These are phyloP conservation scores for Drosophila funebris DNA, from an alignment of 1,140 invertebrate species.

Conservation along the genomic window DNA sequence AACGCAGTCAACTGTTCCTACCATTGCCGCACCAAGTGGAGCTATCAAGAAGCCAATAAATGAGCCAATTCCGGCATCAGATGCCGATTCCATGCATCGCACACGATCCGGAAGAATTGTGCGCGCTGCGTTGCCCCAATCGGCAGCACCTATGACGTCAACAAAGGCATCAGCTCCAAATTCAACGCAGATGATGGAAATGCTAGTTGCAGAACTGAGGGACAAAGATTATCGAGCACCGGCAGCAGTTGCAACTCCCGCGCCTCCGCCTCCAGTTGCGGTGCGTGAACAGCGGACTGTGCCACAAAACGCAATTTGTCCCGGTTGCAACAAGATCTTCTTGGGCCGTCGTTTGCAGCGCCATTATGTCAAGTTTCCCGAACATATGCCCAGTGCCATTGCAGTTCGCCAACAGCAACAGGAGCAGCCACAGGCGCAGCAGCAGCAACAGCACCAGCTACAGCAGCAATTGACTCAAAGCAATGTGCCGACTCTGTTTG, in stretches of 20 bases:
- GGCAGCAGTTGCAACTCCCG: neutral
- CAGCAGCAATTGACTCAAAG: neutral
- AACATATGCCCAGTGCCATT: slow-evolving; percentile 63
- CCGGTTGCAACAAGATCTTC: slow-evolving; percentile 77
- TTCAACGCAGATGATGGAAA: slow-evolving; percentile 33
- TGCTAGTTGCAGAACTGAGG: slow-evolving; percentile 51
- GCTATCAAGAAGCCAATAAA: neutral
- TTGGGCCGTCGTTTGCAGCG: slow-evolving; percentile 71
- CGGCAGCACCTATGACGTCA: neutral
- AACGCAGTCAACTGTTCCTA: neutral
- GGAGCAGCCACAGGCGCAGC: neutral
- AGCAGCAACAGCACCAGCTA: neutral
- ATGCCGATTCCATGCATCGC: slow-evolving; percentile 31
- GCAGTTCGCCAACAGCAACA: slow-evolving; percentile 13
- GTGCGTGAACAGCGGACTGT: slow-evolving; percentile 38
- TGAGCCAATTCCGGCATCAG: slow-evolving; percentile 4
- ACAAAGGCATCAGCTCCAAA: slow-evolving; percentile 6
- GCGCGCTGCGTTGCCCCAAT: slow-evolving; percentile 45
- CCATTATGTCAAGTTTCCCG: slow-evolving; percentile 75
- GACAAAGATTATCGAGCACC: slow-evolving; percentile 64
- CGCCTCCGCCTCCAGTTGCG: neutral
- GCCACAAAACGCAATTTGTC: slow-evolving; percentile 69
- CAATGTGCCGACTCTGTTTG: slow-evolving; percentile 53
- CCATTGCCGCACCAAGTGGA: neutral
- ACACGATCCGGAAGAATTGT: slow-evolving; percentile 63